Evolutionary conservation across 2,113 vertebrate species (phyloP), one percentile per base, ranked within the genome.

Genomic region (Leptobrachium leishanense): DNA sequence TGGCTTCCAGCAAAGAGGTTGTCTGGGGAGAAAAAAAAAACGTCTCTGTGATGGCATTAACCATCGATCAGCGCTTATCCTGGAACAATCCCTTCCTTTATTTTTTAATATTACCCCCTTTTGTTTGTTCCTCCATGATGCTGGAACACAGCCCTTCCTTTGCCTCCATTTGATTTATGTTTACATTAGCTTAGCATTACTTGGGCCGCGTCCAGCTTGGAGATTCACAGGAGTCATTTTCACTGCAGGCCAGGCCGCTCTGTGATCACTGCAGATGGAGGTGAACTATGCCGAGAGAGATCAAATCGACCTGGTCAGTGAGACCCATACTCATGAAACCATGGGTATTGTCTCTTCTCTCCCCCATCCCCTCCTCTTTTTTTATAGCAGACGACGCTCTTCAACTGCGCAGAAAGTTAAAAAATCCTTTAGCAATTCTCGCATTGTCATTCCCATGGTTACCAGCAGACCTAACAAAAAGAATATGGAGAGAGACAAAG

Each of bases 111-210:
- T 79, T 79, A 55, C 44, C 62, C 62, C 20, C 77, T 65, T 79
- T 73, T 79, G 77, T 73, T 43, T 73, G 40, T 57, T 9, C 7
- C 41, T 66, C 63, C n/a, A 73, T 79, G 72, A 55, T 66, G 62
- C 62, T 40, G 62, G 70, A 43, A 44, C 43, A 43, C 69, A 73
- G 7, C 77, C 77, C 70, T 41, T 73, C 39, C 31, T 43, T 55
- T 50, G 77, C 69, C 77, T 67, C 59, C 67, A 62, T 77, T 62
- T 66, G 62, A 79, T 79, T 72, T 55, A 64, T 73, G 62, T 79
- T 79, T 79, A 67, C 39, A 72, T 73, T 71, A 39, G 63, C 62
- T 43, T 31, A 39, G 20, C 55, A 55, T 77, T 50, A 41, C 55
- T 42, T 8, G 50, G 53, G 11, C 2, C n/a, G 9, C 8, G 8